Evolutionary conservation across 2,113 vertebrate genomes (phyloP).

Genomic region (Leiothrix lutea): DNA sequence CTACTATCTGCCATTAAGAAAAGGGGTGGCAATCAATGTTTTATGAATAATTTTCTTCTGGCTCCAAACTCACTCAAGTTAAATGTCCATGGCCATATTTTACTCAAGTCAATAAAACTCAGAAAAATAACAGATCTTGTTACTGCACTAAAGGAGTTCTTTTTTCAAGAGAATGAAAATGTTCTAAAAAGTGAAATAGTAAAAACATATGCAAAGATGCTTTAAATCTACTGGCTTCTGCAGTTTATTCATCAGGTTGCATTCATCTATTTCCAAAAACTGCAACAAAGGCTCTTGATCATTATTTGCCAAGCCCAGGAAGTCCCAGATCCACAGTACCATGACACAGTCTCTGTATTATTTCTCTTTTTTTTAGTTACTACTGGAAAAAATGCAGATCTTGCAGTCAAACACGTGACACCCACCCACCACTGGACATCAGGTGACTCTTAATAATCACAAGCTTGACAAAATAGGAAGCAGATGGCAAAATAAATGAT

Average conservation of each 20-base stretch:
- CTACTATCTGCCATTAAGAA: neutral
- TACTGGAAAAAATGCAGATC: neutral
- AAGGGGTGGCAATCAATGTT: neutral
- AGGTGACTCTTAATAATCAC: slow-evolving; percentile 6
- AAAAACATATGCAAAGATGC: neutral
- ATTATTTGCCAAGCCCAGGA: neutral
- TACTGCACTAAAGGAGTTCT: neutral
- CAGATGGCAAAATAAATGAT: slow-evolving; percentile 4
- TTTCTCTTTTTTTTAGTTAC: neutral
- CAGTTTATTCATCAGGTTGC: neutral
- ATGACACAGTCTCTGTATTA: neutral
- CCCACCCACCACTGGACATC: neutral
- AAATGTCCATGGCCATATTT: neutral
- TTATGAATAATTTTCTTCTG: neutral
- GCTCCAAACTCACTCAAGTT: neutral
- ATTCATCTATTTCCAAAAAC: neutral
- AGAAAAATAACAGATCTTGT: neutral
- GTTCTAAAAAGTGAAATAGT: neutral
- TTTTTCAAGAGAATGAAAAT: neutral
- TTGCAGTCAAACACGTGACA: neutral
- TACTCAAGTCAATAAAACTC: neutral
- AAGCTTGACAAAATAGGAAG: slow-evolving; percentile 29
- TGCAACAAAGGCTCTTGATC: neutral
- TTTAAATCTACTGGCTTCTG: neutral
- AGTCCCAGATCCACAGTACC: neutral